Conservation (phyloP, 2,797 vertebrate species). For the Cyclopterus lumpus region DNA sequence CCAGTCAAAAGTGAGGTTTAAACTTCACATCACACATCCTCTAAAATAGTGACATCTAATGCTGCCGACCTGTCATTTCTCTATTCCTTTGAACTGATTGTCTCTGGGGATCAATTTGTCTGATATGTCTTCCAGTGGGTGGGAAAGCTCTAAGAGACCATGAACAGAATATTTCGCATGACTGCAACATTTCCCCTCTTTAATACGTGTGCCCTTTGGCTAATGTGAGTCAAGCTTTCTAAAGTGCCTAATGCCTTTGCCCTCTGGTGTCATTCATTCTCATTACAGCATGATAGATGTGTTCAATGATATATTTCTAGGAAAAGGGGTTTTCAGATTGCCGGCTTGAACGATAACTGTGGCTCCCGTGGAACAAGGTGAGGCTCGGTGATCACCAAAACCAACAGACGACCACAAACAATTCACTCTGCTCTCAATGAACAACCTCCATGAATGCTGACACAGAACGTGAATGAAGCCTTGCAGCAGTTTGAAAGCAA, state of each 20-base stretch:
- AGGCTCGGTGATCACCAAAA: constrained; percentile 26
- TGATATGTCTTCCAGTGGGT: constrained; percentile 37
- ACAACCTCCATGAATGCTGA: constrained; percentile 16
- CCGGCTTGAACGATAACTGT: background rate
- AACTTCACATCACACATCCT: background rate
- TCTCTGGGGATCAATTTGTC: constrained; percentile 48
- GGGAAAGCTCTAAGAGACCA: constrained; percentile 53
- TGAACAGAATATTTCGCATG: constrained; percentile 71
- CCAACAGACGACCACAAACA: constrained; percentile 8
- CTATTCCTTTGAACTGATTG: constrained; percentile 43
- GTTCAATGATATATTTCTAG: constrained; percentile 16
- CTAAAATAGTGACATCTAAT: constrained; percentile 7
- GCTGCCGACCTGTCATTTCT: constrained; percentile 19
- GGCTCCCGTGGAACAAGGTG: background rate
- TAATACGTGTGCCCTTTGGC: constrained; percentile 69
- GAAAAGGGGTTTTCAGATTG: constrained; percentile 8
- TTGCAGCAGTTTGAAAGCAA: constrained; percentile 36
- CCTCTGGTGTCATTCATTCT: constrained; percentile 69
- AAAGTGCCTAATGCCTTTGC: constrained; percentile 76
- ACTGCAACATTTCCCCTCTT: constrained; percentile 64
- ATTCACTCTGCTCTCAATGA: constrained; percentile 10
- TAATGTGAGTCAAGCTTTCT: constrained; percentile 71
- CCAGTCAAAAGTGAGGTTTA: background rate
- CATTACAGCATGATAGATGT: constrained; percentile 45
- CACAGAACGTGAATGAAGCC: constrained; percentile 33